phyloP scores from a whole-genome alignment of 2,888 invertebrate genomes.

The Hoplodrina blanda region DNA sequence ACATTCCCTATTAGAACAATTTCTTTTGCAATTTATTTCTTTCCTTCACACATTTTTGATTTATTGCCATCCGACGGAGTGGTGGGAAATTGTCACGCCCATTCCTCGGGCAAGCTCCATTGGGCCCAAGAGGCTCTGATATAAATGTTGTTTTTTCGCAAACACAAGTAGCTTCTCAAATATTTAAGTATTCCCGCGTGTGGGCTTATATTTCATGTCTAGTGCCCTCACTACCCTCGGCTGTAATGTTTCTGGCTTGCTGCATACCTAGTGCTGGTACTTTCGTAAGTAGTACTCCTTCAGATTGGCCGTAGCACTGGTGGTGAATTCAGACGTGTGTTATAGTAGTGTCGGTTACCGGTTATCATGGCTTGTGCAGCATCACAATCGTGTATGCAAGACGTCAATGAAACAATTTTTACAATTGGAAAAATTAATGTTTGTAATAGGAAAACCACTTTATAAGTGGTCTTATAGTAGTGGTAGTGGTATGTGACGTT shows the following conservation, averaged over 20 bases:
- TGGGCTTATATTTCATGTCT: constrained; percentile 51
- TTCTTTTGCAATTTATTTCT: constrained; percentile 44
- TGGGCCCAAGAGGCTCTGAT: constrained; percentile 44
- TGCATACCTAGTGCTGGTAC: not conserved
- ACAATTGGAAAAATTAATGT: too few species aligned
- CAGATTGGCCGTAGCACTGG: constrained; percentile 21
- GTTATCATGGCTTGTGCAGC: not conserved
- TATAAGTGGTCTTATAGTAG: too few species aligned
- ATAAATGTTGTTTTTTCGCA: constrained; percentile 61
- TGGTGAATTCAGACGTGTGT: constrained; percentile 31
- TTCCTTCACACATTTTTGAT: constrained; percentile 55
- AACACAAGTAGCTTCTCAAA: constrained; percentile 51
- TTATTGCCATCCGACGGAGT: constrained; percentile 40
- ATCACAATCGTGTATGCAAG: constrained; percentile 3
- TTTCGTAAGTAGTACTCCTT: constrained; percentile 31
- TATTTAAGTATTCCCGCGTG: constrained; percentile 56
- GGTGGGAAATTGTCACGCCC: constrained; percentile 53
- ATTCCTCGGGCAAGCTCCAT: constrained; percentile 47
- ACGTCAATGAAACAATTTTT: not conserved
- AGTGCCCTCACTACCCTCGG: constrained; percentile 17
- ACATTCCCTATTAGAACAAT: constrained; percentile 32
- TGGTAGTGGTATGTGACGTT: too few species aligned
- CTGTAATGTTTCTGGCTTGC: constrained; percentile 22
- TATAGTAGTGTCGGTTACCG: constrained; percentile 37
- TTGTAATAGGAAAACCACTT: too few species aligned